Evolutionary conservation across 2,797 vertebrate genomes (phyloP).

Genomic region (Takifugu rubripes): DNA sequence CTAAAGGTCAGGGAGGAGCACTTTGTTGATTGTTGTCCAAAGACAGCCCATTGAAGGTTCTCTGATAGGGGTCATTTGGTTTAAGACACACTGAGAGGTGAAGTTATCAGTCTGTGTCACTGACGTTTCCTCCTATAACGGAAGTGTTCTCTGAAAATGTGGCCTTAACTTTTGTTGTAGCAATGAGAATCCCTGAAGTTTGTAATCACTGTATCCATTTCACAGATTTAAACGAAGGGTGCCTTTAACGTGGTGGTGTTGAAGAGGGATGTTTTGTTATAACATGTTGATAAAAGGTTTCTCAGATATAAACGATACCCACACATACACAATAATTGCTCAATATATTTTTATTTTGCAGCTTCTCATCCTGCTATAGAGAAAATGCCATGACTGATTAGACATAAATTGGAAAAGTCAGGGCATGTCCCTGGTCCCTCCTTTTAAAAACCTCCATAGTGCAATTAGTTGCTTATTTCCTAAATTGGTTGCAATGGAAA

Average conservation of each 20-base stretch:
- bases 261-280: no score
- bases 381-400: constrained; percentile 2
- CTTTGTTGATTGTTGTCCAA: constrained; percentile 74
- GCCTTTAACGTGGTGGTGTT: no score
- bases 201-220: no score
- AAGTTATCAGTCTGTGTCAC: constrained; percentile 68
- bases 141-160: constrained; percentile 28
- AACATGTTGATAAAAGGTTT: no score
- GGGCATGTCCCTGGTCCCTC: not conserved
- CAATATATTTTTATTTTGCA: no score
- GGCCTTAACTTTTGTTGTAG: not conserved
- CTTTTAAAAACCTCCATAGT: constrained; percentile 7
- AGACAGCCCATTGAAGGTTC: constrained; percentile 69
- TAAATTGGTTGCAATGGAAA: constrained; percentile 24
- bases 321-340: no score
- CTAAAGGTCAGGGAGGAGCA: constrained; percentile 72
- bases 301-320: no score
- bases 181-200: no score
- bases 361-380: not conserved
- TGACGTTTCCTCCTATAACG: constrained; percentile 26
- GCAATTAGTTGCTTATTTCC: constrained; percentile 29
- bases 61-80: constrained; percentile 71
- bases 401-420: not conserved
- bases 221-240: no score
- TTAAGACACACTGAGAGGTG: constrained; percentile 48